Conservation (phyloP, 1,140 invertebrate species). For the Paracyclopina nana region DNA sequence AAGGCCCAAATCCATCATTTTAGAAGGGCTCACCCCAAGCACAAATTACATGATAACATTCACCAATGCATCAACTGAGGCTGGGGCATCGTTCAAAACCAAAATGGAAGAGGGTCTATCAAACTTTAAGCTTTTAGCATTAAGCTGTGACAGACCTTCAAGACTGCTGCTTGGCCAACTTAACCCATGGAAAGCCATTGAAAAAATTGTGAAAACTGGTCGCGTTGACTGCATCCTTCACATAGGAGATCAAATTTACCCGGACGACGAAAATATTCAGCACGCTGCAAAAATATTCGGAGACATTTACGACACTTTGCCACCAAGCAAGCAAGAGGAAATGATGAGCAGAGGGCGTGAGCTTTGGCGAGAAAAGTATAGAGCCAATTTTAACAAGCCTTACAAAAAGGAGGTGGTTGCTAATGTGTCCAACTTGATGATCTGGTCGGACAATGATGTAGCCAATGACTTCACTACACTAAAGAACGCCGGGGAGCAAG, state of each 20-base stretch:
- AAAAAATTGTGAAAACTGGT: not conserved
- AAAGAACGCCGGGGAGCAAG: not conserved
- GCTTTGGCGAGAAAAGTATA: not conserved
- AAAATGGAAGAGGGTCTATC: not conserved
- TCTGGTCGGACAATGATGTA: slow-evolving; percentile 15
- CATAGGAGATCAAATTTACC: not conserved
- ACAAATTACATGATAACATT: not conserved
- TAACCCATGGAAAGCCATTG: not conserved
- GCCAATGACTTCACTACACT: slow-evolving; percentile 12
- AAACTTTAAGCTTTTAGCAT: not conserved
- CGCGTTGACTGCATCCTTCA: not conserved
- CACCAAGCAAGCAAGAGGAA: not conserved
- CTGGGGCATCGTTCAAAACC: not conserved
- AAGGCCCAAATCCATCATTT: not conserved
- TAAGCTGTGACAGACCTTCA: not conserved
- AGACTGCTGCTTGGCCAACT: not conserved
- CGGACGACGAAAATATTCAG: not conserved
- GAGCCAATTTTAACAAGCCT: not conserved
- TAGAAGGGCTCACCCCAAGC: not conserved
- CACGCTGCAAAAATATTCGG: not conserved
- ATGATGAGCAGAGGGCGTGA: not conserved
- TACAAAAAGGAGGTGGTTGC: not conserved
- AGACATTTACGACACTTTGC: not conserved
- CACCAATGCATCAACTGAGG: not conserved
- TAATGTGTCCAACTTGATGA: slow-evolving; percentile 9